Conservation (phyloP, 2,797 vertebrate species). For the Acomys russatus region DNA sequence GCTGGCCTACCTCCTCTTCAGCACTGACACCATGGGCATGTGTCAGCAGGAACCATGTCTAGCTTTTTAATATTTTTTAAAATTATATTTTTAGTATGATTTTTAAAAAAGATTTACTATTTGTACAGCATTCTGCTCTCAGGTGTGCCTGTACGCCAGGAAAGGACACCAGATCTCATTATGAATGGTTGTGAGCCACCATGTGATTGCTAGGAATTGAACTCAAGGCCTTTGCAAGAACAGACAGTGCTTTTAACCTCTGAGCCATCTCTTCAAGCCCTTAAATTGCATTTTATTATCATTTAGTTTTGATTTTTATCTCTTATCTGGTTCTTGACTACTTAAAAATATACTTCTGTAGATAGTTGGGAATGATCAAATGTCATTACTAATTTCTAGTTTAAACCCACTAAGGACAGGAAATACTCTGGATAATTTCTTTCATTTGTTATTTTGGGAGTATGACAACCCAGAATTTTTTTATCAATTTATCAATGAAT, state of each 20-base stretch:
- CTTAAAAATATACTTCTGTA: neutral
- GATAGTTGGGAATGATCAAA: neutral
- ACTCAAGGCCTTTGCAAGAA: too few species aligned
- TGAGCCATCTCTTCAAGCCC: too few species aligned
- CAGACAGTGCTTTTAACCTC: too few species aligned
- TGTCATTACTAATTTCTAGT: neutral
- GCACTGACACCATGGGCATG: neutral
- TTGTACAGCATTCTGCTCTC: too few species aligned
- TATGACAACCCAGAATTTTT: neutral
- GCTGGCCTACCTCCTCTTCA: neutral
- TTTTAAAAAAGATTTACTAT: too few species aligned
- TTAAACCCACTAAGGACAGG: neutral
- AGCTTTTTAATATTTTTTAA: neutral
- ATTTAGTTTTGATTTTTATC: conserved; percentile 25
- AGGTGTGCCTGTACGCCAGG: too few species aligned
- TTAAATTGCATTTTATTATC: neutral
- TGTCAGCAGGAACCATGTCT: neutral
- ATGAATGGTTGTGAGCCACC: too few species aligned
- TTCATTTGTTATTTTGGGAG: neutral
- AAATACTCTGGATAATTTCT: conserved; percentile 42
- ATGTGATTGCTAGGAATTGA: too few species aligned
- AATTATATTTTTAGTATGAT: too few species aligned
- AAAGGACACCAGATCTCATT: too few species aligned
- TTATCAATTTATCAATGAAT: neutral
- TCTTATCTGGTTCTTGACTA: conserved; percentile 5